Percentiles rank a stretch among this genome's conserved stretches.
phyloP scores from a whole-genome alignment of 2,797 vertebrate genomes.

The Syngnathus rostellatus region DNA sequence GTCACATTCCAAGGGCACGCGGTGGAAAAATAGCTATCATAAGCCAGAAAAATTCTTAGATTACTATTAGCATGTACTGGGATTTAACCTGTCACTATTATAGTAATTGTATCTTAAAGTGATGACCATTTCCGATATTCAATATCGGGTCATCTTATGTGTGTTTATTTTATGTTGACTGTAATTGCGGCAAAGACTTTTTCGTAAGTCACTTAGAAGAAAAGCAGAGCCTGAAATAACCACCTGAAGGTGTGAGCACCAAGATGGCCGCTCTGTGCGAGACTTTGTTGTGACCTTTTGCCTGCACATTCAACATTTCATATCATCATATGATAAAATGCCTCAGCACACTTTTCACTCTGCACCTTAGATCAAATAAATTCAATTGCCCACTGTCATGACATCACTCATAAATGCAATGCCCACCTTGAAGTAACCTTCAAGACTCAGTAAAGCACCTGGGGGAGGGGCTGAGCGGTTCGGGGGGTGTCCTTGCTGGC shows the following conservation, averaged over 20 bases:
- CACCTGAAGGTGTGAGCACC: background rate
- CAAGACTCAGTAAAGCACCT: conserved; percentile 35
- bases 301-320: background rate
- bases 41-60: conserved; percentile 15
- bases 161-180: background rate
- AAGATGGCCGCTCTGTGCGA: background rate
- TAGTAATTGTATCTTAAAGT: background rate
- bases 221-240: conserved; percentile 1
- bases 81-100: conserved; percentile 6
- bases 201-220: background rate
- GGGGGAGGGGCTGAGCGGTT: conserved; percentile 10
- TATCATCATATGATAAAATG: background rate
- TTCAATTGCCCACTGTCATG: background rate
- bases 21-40: conserved; percentile 20
- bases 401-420: conserved; percentile 8
- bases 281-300: conserved; percentile 6
- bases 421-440: conserved; percentile 48
- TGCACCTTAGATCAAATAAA: background rate
- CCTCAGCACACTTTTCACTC: background rate
- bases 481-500: conserved; percentile 23
- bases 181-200: background rate
- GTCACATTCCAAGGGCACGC: conserved; percentile 31
- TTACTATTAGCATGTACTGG: conserved; percentile 18
- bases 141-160: background rate
- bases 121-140: no score